phyloP scores from a whole-genome alignment of 2,113 vertebrate species.

The Haliaeetus leucogaster region DNA sequence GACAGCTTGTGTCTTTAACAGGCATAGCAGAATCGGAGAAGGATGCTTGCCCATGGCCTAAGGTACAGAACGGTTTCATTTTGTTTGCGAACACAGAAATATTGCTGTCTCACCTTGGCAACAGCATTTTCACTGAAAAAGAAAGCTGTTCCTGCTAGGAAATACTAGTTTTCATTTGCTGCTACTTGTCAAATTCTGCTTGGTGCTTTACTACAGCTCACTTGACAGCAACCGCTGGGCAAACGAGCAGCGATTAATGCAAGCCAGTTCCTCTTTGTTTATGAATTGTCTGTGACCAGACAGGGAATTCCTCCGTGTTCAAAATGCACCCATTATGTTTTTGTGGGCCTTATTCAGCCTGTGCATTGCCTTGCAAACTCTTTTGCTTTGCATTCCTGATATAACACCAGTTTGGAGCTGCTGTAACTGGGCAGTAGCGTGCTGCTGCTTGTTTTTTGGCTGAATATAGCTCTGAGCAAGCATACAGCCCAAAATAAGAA shows the following conservation, averaged over 20 bases:
- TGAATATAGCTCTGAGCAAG: background rate
- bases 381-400: background rate
- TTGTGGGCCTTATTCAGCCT: background rate
- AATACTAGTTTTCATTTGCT: background rate
- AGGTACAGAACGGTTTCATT: constrained; percentile 14
- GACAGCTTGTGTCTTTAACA: background rate
- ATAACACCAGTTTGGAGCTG: background rate
- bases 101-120: constrained; percentile 34
- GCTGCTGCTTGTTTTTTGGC: background rate
- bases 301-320: background rate
- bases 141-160: constrained; percentile 4
- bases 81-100: constrained; percentile 37
- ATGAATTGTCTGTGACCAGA: background rate
- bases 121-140: constrained; percentile 5
- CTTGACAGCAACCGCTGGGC: background rate
- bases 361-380: background rate
- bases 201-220: background rate
- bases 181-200: constrained; percentile 12
- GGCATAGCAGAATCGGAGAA: background rate
- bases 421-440: background rate
- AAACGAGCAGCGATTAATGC: background rate
- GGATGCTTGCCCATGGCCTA: background rate
- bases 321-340: background rate
- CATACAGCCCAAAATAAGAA: background rate
- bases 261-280: background rate